phyloP scores from a whole-genome alignment of 2,113 vertebrate genomes.

The Mastomys natalensis region DNA sequence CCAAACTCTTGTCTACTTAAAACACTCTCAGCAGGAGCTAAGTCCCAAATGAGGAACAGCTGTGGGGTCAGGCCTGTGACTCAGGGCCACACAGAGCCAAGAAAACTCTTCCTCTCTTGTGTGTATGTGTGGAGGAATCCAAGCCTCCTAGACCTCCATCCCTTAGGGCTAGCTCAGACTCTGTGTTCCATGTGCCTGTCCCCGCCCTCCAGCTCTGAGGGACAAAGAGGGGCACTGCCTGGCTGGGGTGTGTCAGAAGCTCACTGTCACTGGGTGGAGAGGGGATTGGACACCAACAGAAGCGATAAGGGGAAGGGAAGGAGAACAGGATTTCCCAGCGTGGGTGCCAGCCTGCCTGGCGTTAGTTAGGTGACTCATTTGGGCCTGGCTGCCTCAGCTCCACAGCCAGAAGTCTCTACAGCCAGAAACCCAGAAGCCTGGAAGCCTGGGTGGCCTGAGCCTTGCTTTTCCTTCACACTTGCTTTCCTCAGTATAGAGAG shows the following conservation, averaged over 20 bases:
- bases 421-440: neutral
- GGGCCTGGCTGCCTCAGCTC: neutral
- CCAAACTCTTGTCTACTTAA: neutral
- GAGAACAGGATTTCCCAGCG: constrained; percentile 77
- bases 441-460: neutral
- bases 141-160: neutral
- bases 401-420: neutral
- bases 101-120: neutral
- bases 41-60: constrained; percentile 27
- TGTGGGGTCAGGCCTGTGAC: neutral
- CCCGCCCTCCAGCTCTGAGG: neutral
- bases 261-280: neutral
- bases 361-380: constrained; percentile 70
- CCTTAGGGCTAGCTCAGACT: neutral
- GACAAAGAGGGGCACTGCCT: neutral
- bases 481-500: neutral
- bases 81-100: constrained; percentile 12
- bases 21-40: neutral
- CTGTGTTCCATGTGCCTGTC: neutral
- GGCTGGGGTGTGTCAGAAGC: neutral
- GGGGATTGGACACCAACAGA: neutral
- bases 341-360: constrained; percentile 49
- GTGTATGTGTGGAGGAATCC: neutral
- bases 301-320: constrained; percentile 16
- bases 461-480: neutral